phyloP scores from a whole-genome alignment of 2,797 vertebrate species.

The Halcyon chelicuti region DNA sequence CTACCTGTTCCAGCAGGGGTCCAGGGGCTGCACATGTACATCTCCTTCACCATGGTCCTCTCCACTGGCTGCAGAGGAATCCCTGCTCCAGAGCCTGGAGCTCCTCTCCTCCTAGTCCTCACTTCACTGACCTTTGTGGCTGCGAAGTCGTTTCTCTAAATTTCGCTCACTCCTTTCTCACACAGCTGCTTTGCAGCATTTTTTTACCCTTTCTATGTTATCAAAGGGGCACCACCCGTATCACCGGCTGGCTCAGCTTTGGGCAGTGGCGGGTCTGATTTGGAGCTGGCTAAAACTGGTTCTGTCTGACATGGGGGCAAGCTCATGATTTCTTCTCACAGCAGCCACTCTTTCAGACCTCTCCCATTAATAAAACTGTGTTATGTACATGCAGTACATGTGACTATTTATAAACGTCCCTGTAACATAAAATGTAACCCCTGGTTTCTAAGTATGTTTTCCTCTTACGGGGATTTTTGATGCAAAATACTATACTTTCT shows the following conservation, averaged over 20 bases:
- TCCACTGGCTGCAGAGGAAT: neutral
- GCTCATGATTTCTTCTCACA: neutral
- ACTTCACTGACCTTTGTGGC: neutral
- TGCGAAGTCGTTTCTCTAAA: neutral
- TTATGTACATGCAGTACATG: fast-evolving
- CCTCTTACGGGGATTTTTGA: neutral
- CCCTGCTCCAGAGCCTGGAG: neutral
- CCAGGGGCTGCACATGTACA: neutral
- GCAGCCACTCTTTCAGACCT: neutral
- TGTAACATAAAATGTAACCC: neutral
- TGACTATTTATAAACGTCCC: neutral
- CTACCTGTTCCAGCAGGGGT: neutral
- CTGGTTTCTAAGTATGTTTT: neutral
- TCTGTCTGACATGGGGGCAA: neutral
- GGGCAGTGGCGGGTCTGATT: neutral
- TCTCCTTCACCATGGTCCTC: neutral
- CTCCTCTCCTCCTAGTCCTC: neutral
- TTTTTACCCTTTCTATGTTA: neutral
- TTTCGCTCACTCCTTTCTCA: neutral
- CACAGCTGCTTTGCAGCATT: neutral
- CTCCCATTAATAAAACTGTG: neutral
- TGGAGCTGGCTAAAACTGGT: neutral
- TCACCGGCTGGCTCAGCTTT: neutral
- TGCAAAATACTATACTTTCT: neutral
- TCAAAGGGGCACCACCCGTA: neutral